phyloP scores from a whole-genome alignment of 2,113 vertebrate species.

The Pica pica region DNA sequence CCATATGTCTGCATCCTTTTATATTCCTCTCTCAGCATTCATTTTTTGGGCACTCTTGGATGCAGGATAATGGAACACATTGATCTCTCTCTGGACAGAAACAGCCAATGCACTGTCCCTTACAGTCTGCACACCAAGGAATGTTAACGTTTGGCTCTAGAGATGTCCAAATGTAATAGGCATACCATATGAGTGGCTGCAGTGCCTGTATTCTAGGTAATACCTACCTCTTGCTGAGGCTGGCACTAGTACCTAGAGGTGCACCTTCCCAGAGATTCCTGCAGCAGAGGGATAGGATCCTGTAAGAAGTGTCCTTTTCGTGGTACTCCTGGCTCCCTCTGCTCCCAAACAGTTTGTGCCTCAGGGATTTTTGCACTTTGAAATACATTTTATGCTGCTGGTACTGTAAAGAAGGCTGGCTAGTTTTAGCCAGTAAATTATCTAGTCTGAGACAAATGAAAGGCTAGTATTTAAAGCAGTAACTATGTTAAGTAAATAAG shows the following conservation, averaged over 20 bases:
- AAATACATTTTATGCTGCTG: background rate
- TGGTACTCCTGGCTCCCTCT: background rate
- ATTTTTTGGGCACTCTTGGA: background rate
- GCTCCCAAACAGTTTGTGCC: background rate
- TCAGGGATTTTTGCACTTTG: background rate
- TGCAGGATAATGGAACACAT: background rate
- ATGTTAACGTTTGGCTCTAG: background rate
- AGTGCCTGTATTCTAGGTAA: background rate
- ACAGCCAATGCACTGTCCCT: background rate
- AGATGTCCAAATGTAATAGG: background rate
- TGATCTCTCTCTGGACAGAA: background rate
- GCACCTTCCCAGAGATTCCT: background rate
- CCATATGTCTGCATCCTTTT: background rate
- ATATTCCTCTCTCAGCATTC: background rate
- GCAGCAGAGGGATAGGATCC: background rate
- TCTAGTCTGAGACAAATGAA: background rate
- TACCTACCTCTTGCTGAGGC: background rate
- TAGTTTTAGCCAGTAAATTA: background rate
- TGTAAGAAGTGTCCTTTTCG: background rate
- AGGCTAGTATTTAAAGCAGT: background rate
- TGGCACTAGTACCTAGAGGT: background rate
- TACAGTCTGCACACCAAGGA: background rate
- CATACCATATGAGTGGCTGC: background rate
- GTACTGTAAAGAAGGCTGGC: background rate
- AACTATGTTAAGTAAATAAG: background rate